Evolutionary conservation across 2,113 vertebrate genomes (phyloP).

Genomic region (Zosterops lateralis): DNA sequence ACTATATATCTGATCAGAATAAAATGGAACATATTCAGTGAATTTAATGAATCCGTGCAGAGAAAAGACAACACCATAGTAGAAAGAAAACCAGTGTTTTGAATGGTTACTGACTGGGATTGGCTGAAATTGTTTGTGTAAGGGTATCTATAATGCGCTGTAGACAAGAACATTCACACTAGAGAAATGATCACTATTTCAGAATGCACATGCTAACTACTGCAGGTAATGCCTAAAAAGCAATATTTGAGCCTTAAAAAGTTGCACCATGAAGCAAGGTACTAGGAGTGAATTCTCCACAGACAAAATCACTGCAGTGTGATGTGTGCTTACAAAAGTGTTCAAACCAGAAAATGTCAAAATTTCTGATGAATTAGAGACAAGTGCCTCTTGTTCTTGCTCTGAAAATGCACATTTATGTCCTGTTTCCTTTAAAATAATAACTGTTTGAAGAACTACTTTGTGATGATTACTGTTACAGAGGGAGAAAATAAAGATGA

Average conservation of each 20-base stretch:
- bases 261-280: neutral
- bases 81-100: neutral
- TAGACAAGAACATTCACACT: neutral
- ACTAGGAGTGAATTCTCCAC: neutral
- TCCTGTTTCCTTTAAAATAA: constrained; percentile 25
- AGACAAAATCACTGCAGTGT: neutral
- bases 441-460: constrained; percentile 8
- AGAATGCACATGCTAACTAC: neutral
- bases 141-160: neutral
- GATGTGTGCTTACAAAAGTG: neutral
- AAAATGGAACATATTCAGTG: neutral
- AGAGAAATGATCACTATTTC: neutral
- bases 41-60: neutral
- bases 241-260: neutral
- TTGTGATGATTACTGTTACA: neutral
- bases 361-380: constrained; percentile 9
- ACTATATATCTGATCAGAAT: neutral
- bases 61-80: neutral
- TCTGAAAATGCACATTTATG: neutral
- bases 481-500: neutral
- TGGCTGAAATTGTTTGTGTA: neutral
- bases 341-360: neutral
- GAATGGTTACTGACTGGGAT: neutral
- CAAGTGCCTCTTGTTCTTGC: neutral
- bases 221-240: neutral